These are phyloP conservation scores for Spondyliosoma cantharus DNA, from an alignment of 2,797 vertebrate species.

Conservation along the genomic window DNA sequence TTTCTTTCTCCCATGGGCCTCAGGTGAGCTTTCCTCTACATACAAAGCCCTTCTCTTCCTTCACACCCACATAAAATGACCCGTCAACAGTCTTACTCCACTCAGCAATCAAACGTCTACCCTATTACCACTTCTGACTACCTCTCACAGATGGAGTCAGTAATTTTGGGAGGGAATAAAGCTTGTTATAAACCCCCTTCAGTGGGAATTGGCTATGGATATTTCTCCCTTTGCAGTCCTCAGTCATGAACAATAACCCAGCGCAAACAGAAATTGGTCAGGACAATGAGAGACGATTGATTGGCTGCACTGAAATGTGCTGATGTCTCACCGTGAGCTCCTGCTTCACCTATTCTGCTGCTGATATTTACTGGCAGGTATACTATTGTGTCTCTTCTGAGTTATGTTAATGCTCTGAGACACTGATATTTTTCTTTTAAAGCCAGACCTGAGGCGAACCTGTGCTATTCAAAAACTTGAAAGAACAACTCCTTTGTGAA, in stretches of 20 bases:
- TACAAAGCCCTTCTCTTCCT: constrained; percentile 16
- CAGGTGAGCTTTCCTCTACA: constrained; percentile 7
- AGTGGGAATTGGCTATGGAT: constrained; percentile 21
- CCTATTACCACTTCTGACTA: constrained; percentile 30
- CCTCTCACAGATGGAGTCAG: constrained; percentile 26
- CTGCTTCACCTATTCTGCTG: constrained; percentile 10
- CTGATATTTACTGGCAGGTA: constrained; percentile 15
- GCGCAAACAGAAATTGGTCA: constrained; percentile 34
- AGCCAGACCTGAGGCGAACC: neutral
- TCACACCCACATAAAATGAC: constrained; percentile 15
- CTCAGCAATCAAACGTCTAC: constrained; percentile 27
- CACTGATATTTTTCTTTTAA: constrained; percentile 4
- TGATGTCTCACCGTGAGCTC: neutral
- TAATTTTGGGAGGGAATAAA: constrained; percentile 30
- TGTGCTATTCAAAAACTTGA: neutral
- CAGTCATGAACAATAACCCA: constrained; percentile 42
- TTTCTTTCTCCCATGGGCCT: neutral
- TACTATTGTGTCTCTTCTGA: neutral
- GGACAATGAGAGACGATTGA: constrained; percentile 31
- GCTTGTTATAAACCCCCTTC: constrained; percentile 30
- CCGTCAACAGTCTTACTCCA: constrained; percentile 5
- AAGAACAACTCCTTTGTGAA: neutral
- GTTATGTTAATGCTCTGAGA: constrained; percentile 12
- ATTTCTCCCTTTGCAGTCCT: constrained; percentile 33
- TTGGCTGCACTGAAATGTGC: constrained; percentile 30